Evolutionary conservation across 2,113 vertebrate genomes (phyloP).

Genomic region (Chelonoidis abingdonii): DNA sequence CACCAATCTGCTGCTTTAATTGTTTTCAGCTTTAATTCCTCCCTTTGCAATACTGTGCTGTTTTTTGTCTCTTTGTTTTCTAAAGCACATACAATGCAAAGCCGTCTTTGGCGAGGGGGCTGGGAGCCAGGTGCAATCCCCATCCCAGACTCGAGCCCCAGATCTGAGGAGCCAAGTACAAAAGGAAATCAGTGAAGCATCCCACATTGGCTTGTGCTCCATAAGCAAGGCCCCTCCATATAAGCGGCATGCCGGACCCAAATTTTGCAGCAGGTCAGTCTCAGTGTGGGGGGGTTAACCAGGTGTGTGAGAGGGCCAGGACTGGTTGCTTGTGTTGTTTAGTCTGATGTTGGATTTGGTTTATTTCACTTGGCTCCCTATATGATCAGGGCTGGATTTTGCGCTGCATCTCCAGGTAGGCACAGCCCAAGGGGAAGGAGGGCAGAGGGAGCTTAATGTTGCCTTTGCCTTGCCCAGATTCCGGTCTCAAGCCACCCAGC

Average conservation of each 20-base stretch:
- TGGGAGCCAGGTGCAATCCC: fast-evolving
- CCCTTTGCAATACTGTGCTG: fast-evolving
- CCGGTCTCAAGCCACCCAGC: background rate
- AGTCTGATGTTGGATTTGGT: background rate
- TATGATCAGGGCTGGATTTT: background rate
- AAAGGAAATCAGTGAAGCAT: background rate
- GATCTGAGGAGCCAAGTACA: background rate
- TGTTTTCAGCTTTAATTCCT: background rate
- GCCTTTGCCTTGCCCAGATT: background rate
- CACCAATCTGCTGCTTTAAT: background rate
- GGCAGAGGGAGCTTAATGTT: background rate
- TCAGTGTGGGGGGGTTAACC: background rate
- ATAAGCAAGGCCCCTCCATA: background rate
- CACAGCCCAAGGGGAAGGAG: background rate
- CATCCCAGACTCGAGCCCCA: background rate
- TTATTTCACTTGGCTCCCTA: background rate
- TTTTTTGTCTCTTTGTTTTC: background rate
- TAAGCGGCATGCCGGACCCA: background rate
- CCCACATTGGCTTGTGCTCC: background rate
- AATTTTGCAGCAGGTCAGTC: background rate
- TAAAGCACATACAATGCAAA: fast-evolving
- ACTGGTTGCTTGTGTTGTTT: background rate
- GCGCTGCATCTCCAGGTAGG: background rate
- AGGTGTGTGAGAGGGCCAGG: background rate
- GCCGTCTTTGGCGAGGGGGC: fast-evolving